These are phyloP conservation scores for Edolisoma coerulescens DNA, from an alignment of 2,113 vertebrate genomes.

Conservation along the genomic window DNA sequence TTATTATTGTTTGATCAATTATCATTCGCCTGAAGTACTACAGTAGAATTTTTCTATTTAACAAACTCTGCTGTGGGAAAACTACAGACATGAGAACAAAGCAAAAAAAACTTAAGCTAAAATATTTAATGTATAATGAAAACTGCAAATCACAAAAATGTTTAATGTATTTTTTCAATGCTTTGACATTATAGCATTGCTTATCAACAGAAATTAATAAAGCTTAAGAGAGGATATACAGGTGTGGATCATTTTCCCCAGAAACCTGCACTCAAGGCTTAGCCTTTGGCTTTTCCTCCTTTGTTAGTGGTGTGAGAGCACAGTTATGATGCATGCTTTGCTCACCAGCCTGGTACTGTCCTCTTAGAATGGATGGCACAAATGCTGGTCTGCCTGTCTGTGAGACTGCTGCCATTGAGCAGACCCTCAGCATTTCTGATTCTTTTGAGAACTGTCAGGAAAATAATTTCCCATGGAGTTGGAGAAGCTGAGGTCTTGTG, in stretches of 20 bases:
- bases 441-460: background rate
- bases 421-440: background rate
- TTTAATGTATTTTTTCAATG: background rate
- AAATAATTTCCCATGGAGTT: background rate
- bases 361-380: background rate
- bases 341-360: background rate
- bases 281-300: background rate
- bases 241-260: background rate
- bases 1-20: background rate
- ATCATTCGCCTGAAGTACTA: background rate
- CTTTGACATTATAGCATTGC: background rate
- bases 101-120: background rate
- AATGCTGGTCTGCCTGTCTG: background rate
- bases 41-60: background rate
- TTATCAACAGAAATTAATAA: background rate
- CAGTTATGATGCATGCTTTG: background rate
- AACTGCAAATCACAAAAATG: background rate
- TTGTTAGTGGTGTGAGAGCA: conserved; percentile 9
- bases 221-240: background rate
- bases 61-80: background rate
- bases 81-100: background rate
- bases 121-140: background rate
- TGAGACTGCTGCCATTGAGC: background rate
- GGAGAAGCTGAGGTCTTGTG: background rate
- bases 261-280: conserved; percentile 70